These are phyloP conservation scores for Parascotia fuliginaria DNA, from an alignment of 2,888 invertebrate species.

Conservation along the genomic window DNA sequence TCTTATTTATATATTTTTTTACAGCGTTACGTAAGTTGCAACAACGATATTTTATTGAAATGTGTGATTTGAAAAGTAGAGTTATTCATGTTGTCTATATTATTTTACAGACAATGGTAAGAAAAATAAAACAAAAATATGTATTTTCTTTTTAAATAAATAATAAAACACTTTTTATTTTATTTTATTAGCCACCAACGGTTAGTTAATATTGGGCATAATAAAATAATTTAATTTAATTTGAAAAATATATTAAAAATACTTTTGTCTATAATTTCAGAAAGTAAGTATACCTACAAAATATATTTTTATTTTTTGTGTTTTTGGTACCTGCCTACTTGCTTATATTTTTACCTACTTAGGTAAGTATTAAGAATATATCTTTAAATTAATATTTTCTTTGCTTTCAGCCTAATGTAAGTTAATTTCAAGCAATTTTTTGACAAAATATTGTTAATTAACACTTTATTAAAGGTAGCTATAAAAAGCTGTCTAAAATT, in stretches of 20 bases:
- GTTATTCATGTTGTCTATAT: background rate
- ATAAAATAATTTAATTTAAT: background rate
- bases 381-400: background rate
- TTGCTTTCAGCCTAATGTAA: background rate
- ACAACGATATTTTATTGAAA: background rate
- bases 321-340: too few species aligned
- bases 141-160: too few species aligned
- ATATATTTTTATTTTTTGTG: too few species aligned
- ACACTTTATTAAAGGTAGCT: background rate
- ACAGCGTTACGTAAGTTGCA: background rate
- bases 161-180: too few species aligned
- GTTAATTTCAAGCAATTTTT: background rate
- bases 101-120: background rate
- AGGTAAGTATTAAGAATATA: too few species aligned
- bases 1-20: background rate
- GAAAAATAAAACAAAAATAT: too few species aligned
- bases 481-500: too few species aligned
- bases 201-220: background rate
- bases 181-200: background rate
- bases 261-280: background rate
- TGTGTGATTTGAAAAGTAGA: background rate
- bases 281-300: slow-evolving; percentile 1
- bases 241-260: background rate
- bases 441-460: background rate
- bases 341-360: too few species aligned